Evolutionary conservation across 35 echinoderm and acorn worm genomes (phyloP).

Genomic region (Acanthaster planci): DNA sequence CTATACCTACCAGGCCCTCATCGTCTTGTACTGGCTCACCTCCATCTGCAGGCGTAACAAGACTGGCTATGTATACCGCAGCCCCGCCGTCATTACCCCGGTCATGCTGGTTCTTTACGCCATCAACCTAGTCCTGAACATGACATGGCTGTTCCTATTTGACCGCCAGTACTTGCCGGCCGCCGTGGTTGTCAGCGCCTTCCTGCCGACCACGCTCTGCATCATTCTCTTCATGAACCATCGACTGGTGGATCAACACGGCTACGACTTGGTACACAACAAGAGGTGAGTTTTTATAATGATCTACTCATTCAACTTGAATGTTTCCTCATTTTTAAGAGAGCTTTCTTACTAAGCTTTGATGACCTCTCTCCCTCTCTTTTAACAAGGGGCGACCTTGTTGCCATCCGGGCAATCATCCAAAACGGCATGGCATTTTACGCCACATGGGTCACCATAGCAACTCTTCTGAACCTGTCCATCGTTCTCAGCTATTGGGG

Average conservation of each 20-base stretch:
- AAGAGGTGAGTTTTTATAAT: constrained; percentile 29
- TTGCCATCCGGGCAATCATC: constrained; percentile 37
- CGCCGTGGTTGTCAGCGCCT: constrained; percentile 37
- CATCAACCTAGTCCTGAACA: constrained; percentile 50
- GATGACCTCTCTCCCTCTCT: not conserved
- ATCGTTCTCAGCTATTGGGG: constrained; percentile 41
- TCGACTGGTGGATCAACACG: constrained; percentile 3
- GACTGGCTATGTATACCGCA: constrained; percentile 24
- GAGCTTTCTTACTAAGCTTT: too few species aligned
- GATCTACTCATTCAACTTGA: not conserved
- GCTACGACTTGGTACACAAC: constrained; percentile 12
- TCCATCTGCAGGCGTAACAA: constrained; percentile 59
- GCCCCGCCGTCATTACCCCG: constrained; percentile 42
- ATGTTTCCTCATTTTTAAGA: not conserved
- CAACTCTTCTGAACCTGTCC: constrained; percentile 48
- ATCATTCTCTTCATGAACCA: constrained; percentile 37
- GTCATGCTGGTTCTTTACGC: constrained; percentile 46
- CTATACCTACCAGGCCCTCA: constrained; percentile 58
- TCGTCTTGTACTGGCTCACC: constrained; percentile 52
- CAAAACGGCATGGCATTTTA: constrained; percentile 69
- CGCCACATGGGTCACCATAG: constrained; percentile 73
- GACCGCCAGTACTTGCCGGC: constrained; percentile 67
- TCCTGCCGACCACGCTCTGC: constrained; percentile 42
- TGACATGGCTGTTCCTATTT: constrained; percentile 58
- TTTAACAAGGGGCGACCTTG: constrained; percentile 46